Base-by-base conservation (phyloP, 2,888 invertebrate genomes). In the Lydus trimaculatus region DNA sequence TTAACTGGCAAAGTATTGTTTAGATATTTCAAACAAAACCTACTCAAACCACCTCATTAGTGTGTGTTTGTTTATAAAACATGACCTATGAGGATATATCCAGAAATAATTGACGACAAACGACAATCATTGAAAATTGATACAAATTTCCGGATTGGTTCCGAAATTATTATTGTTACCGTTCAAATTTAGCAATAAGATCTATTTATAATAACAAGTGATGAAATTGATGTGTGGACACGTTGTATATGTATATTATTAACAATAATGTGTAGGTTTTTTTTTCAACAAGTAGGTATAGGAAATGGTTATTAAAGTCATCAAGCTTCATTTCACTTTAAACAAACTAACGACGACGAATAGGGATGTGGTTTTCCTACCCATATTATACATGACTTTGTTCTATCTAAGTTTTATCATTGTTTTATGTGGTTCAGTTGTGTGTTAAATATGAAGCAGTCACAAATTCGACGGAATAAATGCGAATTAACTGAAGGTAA, bases 341-440 rank as follows among this genome's bases (percentile, higher is more conserved):
- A 33, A 43, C 43, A 58, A 33, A 17, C 61, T 64, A 28, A 56
- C 2, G 4, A n/a, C 11, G 56, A 62, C 48, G 59, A 63, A 65
- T 61, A 67, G 72, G 76, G 78, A 78, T 76, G 78, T 75, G 78
- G 78, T 73, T 78, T 78, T 75, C 76, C 78, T 76, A 72, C 70
- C 67, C 69, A 73, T 56, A 63, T 56, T 28, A 17, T 20, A 62
- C 65, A 56, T 39, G 64, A 66, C 64, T 66, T 68, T 64, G 61
- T 60, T 64, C 66, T 62, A 56, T 56, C 7, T 28, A 7, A 56
- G n/a, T 28, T 67, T 62, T 65, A 59, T 61, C 58, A 63, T 61
- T 63, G 39, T 65, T 61, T 43, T 61, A 63, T 65, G 65, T 68
- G 17, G 69, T 63, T 66, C 31, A 17, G 58, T 58, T 31, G 39